Base-by-base conservation (phyloP, 2,888 invertebrate species). In the Drosophila limbata region DNA sequence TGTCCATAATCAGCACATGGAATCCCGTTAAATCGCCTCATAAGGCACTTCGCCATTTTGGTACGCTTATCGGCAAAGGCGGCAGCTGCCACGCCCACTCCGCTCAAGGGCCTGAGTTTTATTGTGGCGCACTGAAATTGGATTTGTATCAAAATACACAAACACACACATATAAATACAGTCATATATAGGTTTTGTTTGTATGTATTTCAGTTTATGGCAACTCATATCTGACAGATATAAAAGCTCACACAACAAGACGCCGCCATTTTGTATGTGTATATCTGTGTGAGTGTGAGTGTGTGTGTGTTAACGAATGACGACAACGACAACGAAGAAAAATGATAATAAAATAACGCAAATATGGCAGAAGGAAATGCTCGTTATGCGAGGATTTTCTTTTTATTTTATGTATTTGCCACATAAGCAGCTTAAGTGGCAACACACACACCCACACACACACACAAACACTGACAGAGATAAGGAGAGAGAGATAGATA, bases 261-360 rank as follows among this genome's bases (percentile, higher is more conserved):
- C 31, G 64, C 65, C 77, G 75, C 77, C 79, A 77, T 77, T 79
- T 77, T 79, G 45, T 45, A 11, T 25, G 25, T 15, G 35, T 45
- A 17, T 56, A 19, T 42, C 45, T 62, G 17, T 31, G 28, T 39
- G 19, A 13, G 11, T 59, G 45, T 56, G 17, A 40, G 33, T 53
- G 40, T 50, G 59, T 55, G 51, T 61, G 50, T 69, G 70, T 51
- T 37, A 61, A 64, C 68, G 63, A 73, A 78, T 65, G 77, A 84
- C 60, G 61, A 73, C 66, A 35, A 50, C 66, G 66, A 67, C 67
- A 50, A 65, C 67, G 64, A 80, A 77, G 72, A 85, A 88, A 90
- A 88, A 90, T 85, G 81, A 84, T 86, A 90, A 84, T 90, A 90
- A 90, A 89, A 89, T 89, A 89, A 90, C 90, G 78, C 90, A 89